Evolutionary conservation across 2,113 vertebrate species (phyloP), one percentile per base, ranked within the genome.

Genomic region (Toxotes jaculatrix): DNA sequence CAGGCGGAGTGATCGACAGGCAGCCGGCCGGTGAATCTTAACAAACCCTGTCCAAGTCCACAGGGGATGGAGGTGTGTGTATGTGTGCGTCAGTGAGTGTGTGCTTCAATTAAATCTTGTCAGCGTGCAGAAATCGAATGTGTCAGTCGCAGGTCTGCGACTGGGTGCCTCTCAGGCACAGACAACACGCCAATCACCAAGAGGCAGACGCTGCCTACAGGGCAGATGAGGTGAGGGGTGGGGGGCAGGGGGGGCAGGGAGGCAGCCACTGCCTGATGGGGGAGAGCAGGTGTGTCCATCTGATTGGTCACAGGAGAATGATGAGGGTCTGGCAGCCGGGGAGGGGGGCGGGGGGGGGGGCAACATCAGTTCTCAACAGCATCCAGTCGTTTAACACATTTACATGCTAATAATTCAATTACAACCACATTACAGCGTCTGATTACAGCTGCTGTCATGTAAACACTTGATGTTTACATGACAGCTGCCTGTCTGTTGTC

Each of bases 81-180:
- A 23, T 14, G 61, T 27, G 59, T 73, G 43, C 60, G 31, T 4
- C 40, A 34, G 60, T 16, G 0, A n/a, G 72, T 34, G 78, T 53
- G 34, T 14, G 74, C 53, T 75, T 86, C 79, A 84, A 84, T 90
- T 87, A 82, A 89, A 84, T 79, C 64, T 62, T 32, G 42, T 59
- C 74, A 34, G 59, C 0, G 69, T 64, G 70, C 60, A 81, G 79
- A 87, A 88, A 88, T 87, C 60, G 21, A 84, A 90, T 5, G 80
- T 86, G 87, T 89, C 88, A 83, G 75, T 78, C 45, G 36, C 77
- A 38, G 74, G 62, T 62, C 57, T 66, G 79, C 38, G 14, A 40
- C 71, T 7, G 27, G 66, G 45, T 76, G 78, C 71, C 78, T 77
- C 67, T 2, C 59, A 71, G 56, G 65, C 75, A 0, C 53, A 19